phyloP scores from a whole-genome alignment of 2,797 vertebrate species.

The Columba guinea region DNA sequence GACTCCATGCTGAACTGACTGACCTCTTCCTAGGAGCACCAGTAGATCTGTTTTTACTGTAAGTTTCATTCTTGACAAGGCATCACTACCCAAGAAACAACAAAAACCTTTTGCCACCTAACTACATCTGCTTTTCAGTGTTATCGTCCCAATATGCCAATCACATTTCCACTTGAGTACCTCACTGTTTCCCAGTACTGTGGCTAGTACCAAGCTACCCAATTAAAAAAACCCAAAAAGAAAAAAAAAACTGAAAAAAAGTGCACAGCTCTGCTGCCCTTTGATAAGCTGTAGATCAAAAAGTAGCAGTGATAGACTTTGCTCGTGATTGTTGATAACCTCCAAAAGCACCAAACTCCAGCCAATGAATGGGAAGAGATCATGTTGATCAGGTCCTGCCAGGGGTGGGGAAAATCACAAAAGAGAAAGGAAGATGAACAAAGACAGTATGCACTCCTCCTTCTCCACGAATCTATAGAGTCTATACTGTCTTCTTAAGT shows the following conservation, averaged over 20 bases:
- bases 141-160: neutral
- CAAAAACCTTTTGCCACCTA: neutral
- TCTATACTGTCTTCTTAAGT: neutral
- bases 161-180: neutral
- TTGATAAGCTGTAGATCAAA: slow-evolving; percentile 19
- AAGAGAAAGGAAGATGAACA: slow-evolving; percentile 20
- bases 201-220: neutral
- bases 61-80: neutral
- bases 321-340: neutral
- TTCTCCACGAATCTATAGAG: neutral
- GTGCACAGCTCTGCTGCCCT: neutral
- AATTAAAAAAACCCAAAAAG: neutral
- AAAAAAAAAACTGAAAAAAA: neutral
- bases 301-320: neutral
- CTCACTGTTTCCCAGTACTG: neutral
- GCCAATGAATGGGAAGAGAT: neutral
- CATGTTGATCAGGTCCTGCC: neutral
- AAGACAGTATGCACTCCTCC: neutral
- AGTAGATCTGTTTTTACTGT: neutral
- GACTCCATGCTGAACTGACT: neutral
- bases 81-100: neutral
- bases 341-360: neutral
- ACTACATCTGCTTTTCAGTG: neutral
- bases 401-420: neutral
- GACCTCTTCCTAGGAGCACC: neutral